Percentiles rank a stretch among this genome's conserved stretches.
Conservation (phyloP, 2,113 vertebrate genomes). For the Pontoporia blainvillei region DNA sequence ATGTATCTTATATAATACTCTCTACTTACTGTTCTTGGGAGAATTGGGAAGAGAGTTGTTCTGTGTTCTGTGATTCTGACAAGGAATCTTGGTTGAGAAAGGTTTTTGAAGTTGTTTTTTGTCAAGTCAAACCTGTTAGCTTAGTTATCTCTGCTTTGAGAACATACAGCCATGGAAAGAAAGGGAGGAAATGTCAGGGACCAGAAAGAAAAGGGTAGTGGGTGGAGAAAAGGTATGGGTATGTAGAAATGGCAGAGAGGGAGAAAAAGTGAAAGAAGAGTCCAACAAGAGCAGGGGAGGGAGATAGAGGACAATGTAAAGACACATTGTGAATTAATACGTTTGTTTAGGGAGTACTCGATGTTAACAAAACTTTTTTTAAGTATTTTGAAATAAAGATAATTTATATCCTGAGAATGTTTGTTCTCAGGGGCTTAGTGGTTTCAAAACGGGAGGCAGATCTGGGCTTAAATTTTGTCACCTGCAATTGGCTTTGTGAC, state of each 20-base stretch:
- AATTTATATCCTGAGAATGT: not conserved
- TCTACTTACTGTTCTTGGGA: not conserved
- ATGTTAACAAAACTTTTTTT: not conserved
- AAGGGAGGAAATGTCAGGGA: not conserved
- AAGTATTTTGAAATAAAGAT: not conserved
- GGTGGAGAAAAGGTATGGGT: not conserved
- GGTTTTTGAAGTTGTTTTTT: slow-evolving; percentile 9
- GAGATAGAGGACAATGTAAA: not conserved
- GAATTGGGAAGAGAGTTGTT: not conserved
- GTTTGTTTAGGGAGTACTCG: not conserved
- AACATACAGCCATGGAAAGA: not conserved
- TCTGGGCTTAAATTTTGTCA: not conserved
- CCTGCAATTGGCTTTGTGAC: not conserved
- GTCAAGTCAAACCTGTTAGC: not conserved
- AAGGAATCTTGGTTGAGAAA: not conserved
- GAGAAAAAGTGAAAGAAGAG: not conserved
- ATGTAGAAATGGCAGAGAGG: not conserved
- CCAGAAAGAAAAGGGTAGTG: not conserved
- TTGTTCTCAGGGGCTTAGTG: not conserved
- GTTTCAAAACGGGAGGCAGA: not conserved
- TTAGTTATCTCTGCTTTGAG: slow-evolving; percentile 5
- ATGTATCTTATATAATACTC: not conserved
- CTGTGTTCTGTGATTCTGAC: not conserved
- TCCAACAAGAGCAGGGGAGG: not conserved
- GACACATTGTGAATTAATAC: not conserved